Percentiles rank a stretch among this genome's conserved stretches.
These are phyloP conservation scores for Fregetta grallaria DNA, from an alignment of 2,113 vertebrate genomes.

Conservation along the genomic window DNA sequence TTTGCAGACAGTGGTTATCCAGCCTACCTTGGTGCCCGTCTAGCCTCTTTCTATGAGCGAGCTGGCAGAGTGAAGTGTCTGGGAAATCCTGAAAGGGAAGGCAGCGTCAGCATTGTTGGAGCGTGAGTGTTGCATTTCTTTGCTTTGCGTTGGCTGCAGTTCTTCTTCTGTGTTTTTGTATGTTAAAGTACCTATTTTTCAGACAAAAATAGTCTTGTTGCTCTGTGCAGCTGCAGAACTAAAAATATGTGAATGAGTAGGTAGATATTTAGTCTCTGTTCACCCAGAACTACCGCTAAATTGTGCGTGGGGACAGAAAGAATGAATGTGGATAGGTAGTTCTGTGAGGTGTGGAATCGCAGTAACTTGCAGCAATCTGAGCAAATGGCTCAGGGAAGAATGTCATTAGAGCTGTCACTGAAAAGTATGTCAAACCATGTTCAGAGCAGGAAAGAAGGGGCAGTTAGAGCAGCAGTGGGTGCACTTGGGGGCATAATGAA, in stretches of 20 bases:
- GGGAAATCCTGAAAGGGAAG: constrained; percentile 96
- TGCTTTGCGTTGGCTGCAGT: neutral
- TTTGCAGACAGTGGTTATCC: constrained; percentile 95
- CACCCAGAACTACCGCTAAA: neutral
- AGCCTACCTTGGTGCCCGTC: constrained; percentile 92
- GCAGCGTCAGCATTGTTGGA: constrained; percentile 97
- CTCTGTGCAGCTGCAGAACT: neutral
- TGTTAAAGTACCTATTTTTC: neutral
- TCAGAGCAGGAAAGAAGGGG: neutral
- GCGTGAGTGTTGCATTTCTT: constrained; percentile 82
- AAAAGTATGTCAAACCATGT: neutral
- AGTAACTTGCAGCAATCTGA: neutral
- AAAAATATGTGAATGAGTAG: neutral
- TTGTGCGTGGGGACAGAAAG: neutral
- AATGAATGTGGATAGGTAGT: neutral
- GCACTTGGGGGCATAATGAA: neutral
- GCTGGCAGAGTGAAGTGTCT: constrained; percentile 96
- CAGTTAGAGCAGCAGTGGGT: neutral
- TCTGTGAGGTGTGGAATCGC: neutral
- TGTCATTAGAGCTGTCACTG: neutral
- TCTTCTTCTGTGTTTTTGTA: neutral
- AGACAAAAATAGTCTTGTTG: neutral
- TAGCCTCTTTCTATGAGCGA: constrained; percentile 96
- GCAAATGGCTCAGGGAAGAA: neutral
- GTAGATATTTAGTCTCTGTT: neutral